These are phyloP conservation scores for Ophion obscuratus DNA, from an alignment of 2,888 invertebrate species.

Conservation along the genomic window DNA sequence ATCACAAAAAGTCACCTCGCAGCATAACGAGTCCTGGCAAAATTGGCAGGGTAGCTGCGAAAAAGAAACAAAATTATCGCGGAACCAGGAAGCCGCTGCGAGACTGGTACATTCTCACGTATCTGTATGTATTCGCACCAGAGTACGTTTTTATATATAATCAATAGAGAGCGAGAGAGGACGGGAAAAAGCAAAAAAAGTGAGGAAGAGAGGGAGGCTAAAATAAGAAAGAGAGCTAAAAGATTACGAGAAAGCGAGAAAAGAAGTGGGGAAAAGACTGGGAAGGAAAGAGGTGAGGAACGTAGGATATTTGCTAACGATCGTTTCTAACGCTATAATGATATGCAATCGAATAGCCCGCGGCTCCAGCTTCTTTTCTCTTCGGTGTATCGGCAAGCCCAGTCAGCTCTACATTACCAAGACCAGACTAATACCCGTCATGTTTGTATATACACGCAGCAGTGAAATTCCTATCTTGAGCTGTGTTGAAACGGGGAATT, in stretches of 20 bases:
- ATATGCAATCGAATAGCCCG: slow-evolving; percentile 60
- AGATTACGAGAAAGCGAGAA: not conserved
- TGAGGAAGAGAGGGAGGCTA: too few species aligned
- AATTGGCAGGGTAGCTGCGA: not conserved
- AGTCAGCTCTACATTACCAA: slow-evolving; percentile 33
- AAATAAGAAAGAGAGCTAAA: not conserved
- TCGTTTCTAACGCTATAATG: slow-evolving; percentile 47
- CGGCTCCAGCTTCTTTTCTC: slow-evolving; percentile 58
- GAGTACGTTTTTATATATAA: too few species aligned
- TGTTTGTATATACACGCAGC: not conserved
- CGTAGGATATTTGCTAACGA: slow-evolving; percentile 48
- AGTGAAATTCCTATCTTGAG: slow-evolving; percentile 36
- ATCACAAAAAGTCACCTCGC: slow-evolving; percentile 3
- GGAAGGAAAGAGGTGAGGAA: not conserved
- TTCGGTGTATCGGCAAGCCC: slow-evolving; percentile 12
- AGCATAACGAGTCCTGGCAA: slow-evolving; percentile 24
- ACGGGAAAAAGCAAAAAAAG: too few species aligned
- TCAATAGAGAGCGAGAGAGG: too few species aligned
- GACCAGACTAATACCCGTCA: slow-evolving; percentile 8
- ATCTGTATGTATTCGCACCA: too few species aligned
- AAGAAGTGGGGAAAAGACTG: too few species aligned
- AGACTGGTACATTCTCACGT: not conserved
- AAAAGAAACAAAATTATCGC: not conserved
- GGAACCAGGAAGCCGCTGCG: slow-evolving; percentile 1
- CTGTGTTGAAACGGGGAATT: slow-evolving; percentile 45